These are phyloP conservation scores for Numida meleagris DNA, from an alignment of 2,113 vertebrate species.

Conservation along the genomic window DNA sequence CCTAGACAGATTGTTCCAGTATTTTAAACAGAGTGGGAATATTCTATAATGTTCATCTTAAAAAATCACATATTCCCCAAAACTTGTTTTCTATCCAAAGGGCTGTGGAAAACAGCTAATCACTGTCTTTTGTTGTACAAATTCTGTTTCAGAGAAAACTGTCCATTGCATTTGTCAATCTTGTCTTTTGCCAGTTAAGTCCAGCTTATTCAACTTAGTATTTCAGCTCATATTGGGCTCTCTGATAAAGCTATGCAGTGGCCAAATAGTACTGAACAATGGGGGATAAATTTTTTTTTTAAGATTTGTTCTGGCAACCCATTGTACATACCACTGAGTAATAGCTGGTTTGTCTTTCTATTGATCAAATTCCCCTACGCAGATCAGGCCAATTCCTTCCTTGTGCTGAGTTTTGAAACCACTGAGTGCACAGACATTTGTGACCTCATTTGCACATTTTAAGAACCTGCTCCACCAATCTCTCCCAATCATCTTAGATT, in stretches of 20 bases:
- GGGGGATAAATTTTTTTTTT: neutral
- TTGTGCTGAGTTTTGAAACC: neutral
- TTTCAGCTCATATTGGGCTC: neutral
- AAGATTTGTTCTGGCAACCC: neutral
- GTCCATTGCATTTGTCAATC: neutral
- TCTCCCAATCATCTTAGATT: neutral
- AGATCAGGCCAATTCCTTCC: neutral
- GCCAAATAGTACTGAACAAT: neutral
- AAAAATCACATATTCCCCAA: neutral
- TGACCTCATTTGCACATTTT: neutral
- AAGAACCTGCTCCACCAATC: neutral
- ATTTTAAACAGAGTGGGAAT: neutral
- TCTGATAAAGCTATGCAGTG: neutral
- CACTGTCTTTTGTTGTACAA: neutral
- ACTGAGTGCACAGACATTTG: neutral
- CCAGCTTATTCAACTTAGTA: neutral
- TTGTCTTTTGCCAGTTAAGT: neutral
- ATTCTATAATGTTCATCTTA: neutral
- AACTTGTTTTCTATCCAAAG: neutral
- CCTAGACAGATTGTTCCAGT: neutral
- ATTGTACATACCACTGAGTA: neutral
- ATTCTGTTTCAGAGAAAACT: neutral
- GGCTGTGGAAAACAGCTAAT: neutral
- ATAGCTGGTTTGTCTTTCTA: neutral
- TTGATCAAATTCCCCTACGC: neutral